A percentile compares a stretch with the other conserved stretches of the same genome.
Conservation (phyloP, 2,113 vertebrate species). For the Notothenia rossii region DNA sequence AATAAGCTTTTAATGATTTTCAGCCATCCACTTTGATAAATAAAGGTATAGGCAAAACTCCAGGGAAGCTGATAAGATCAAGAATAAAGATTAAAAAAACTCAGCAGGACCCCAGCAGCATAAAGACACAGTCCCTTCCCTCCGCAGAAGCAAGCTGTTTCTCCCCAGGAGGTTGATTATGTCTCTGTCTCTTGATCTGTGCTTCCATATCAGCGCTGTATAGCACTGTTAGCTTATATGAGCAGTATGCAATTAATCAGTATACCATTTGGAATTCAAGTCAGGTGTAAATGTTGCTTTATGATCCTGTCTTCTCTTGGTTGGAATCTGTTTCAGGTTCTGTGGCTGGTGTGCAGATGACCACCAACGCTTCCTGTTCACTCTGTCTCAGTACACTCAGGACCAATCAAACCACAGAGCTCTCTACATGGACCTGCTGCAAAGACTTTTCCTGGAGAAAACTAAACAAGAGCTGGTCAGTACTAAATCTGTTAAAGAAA, state of each 20-base stretch:
- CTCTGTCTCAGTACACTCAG: constrained; percentile 85
- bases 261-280: background rate
- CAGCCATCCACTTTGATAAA: constrained; percentile 19
- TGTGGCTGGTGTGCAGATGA: constrained; percentile 88
- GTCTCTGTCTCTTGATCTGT: constrained; percentile 19
- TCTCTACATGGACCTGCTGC: constrained; percentile 90
- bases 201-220: background rate
- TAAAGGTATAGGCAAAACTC: background rate
- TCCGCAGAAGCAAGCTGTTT: constrained; percentile 26
- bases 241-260: constrained; percentile 7
- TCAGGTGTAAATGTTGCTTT: background rate
- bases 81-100: constrained; percentile 31
- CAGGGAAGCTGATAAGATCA: constrained; percentile 23
- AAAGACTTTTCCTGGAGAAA: constrained; percentile 87
- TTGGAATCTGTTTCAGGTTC: constrained; percentile 76
- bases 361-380: constrained; percentile 86
- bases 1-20: constrained; percentile 10
- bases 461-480: constrained; percentile 90
- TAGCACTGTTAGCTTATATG: background rate
- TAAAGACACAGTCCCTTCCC: constrained; percentile 21
- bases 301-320: constrained; percentile 2
- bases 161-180: constrained; percentile 47
- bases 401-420: constrained; percentile 84
- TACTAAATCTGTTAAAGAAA: constrained; percentile 2
- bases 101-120: constrained; percentile 25